Evolutionary conservation across 1,140 invertebrate genomes (phyloP).

Genomic region (Stegodyphus dumicola): DNA sequence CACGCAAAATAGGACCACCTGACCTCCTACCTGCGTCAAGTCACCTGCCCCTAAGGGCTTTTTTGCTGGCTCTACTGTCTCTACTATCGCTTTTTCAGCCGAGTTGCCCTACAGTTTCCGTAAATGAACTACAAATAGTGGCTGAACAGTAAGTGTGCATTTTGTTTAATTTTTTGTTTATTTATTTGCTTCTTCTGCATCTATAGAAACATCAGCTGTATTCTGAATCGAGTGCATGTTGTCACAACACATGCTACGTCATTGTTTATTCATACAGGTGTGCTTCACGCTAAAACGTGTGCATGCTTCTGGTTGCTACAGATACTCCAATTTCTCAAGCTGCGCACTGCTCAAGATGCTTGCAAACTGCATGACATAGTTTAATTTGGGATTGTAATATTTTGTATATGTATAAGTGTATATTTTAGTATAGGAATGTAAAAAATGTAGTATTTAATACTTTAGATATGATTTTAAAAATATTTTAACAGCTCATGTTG

Average conservation of each 20-base stretch:
- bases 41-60: not conserved
- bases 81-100: conserved; percentile 26
- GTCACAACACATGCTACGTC: not conserved
- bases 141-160: conserved; percentile 29
- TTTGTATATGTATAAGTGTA: too few relatives aligned
- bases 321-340: too few relatives aligned
- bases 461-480: too few relatives aligned
- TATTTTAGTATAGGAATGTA: too few relatives aligned
- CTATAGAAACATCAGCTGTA: not conserved
- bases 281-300: not conserved
- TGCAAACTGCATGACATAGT: too few relatives aligned
- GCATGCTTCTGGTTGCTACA: not conserved
- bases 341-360: too few relatives aligned
- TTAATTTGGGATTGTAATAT: too few relatives aligned
- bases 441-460: too few relatives aligned
- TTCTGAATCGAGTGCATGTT: not conserved
- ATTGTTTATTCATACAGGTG: conserved; percentile 1
- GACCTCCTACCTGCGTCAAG: conserved; percentile 20
- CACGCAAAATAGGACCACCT: conserved; percentile 6
- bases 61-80: conserved; percentile 20
- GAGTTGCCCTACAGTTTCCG: conserved; percentile 29
- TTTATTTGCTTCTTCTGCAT: not conserved
- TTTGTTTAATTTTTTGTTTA: not conserved
- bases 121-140: conserved; percentile 47
- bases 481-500: too few relatives aligned